A percentile compares a stretch with the other conserved stretches of the same genome.
phyloP scores from a whole-genome alignment of 2,113 vertebrate genomes.

The Otocyon megalotis region DNA sequence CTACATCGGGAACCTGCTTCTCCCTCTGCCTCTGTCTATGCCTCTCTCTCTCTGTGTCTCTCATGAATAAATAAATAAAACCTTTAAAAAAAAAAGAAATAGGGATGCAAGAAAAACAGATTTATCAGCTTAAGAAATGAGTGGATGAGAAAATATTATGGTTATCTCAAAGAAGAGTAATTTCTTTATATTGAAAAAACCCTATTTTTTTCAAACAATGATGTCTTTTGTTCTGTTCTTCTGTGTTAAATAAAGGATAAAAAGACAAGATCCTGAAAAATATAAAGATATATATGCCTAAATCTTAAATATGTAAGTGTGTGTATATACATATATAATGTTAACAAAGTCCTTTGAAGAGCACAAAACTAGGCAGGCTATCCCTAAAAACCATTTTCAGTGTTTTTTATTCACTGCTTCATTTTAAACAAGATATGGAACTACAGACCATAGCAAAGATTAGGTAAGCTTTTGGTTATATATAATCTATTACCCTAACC shows the following conservation, averaged over 20 bases:
- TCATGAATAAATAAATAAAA: no score
- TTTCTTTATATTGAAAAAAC: not conserved
- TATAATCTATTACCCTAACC: not conserved
- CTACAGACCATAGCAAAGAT: not conserved
- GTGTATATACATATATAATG: not conserved
- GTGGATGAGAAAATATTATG: not conserved
- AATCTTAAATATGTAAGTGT: not conserved
- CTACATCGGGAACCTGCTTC: no score
- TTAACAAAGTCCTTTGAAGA: not conserved
- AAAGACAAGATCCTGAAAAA: not conserved
- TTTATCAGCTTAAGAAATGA: not conserved
- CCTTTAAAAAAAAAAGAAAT: not conserved
- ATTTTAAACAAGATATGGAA: not conserved
- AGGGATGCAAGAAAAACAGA: not conserved
- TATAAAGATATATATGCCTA: not conserved
- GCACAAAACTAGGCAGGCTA: not conserved
- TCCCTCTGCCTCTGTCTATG: no score
- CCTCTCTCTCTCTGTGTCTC: no score
- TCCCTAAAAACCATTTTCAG: not conserved
- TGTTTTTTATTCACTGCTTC: not conserved
- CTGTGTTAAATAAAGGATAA: not conserved
- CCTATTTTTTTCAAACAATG: not conserved
- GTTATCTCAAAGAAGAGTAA: not conserved
- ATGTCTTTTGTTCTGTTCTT: not conserved
- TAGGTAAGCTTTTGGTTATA: not conserved